Evolutionary conservation across 2,888 invertebrate species (phyloP), one percentile per base, ranked within the genome.

Genomic region (Tanytarsus gracilentus): DNA sequence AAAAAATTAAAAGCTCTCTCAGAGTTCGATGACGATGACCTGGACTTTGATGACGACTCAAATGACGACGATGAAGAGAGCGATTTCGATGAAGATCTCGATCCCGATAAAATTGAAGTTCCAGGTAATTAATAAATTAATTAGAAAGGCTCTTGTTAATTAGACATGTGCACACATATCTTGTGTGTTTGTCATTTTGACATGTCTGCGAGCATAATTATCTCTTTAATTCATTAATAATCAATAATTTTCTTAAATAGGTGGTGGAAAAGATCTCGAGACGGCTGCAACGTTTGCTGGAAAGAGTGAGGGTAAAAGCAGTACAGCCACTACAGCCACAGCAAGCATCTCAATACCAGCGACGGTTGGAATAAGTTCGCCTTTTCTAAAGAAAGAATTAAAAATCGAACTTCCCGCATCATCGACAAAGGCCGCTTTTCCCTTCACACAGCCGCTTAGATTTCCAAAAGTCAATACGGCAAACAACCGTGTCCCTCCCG

Each of bases 71-170:
- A 72, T 62, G 77, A 77, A 62, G 81, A 79, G 48, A 81, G 81
- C 30, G 88, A 88, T 71, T 88, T 88, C 68, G 88, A 88, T 70
- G 88, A 89, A 67, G 89, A 89, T 72, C 90, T 88, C 67, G 92
- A 92, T 78, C 92, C 92, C 61, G 92, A 92, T 73, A 89, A 87
- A 76, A 85, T 90, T 75, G 88, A 90, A 80, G 90, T 92, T 48
- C 91, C 91, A 71, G 91, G 90, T 86, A 73, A 75, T 72, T 69
- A 44, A 9, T 23, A 44, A n/a, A n/a, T n/a, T 61, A 49, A 2
- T 11, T 14, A 25, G 30, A 30, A 8, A 11, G 7, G 7, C 4
- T 27, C n/a, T 50, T 50, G 5, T 25, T 27, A 50, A 50, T 25
- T 50, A n/a, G 33, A 44, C 14, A 26, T 25, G 25, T 50, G n/a